These are phyloP conservation scores for Pachydiplax longipennis DNA, from an alignment of 2,888 invertebrate species.

Conservation along the genomic window DNA sequence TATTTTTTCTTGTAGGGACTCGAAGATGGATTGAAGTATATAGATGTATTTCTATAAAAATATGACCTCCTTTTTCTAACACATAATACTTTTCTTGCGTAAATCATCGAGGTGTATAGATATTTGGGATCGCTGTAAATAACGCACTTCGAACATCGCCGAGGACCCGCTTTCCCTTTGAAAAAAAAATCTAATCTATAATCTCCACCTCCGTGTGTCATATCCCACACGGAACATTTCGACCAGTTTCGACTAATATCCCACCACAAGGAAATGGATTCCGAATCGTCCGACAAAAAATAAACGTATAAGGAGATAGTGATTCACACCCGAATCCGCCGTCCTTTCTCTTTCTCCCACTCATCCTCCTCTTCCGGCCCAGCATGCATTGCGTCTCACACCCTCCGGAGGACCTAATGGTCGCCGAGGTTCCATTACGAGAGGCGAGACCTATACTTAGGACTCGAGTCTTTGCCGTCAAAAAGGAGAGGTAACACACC, in stretches of 20 bases:
- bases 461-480: background rate
- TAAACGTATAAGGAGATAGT: background rate
- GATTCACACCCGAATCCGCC: background rate
- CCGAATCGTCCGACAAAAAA: background rate
- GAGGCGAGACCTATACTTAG: slow-evolving; percentile 44
- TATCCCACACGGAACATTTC: background rate
- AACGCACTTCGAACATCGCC: no score
- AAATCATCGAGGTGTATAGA: no score
- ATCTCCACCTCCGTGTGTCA: background rate
- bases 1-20: no score
- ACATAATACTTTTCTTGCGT: no score
- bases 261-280: background rate
- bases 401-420: slow-evolving; percentile 12
- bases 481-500: background rate
- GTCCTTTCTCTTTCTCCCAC: background rate
- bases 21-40: no score
- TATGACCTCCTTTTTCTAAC: no score
- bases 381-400: background rate
- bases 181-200: background rate
- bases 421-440: slow-evolving; percentile 17
- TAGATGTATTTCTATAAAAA: no score
- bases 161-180: no score
- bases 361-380: background rate
- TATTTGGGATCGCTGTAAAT: no score
- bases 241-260: background rate